Evolutionary conservation across 37 sponge, comb jelly and placozoan genomes (phyloP).

Genomic region (Oopsacas minuta): DNA sequence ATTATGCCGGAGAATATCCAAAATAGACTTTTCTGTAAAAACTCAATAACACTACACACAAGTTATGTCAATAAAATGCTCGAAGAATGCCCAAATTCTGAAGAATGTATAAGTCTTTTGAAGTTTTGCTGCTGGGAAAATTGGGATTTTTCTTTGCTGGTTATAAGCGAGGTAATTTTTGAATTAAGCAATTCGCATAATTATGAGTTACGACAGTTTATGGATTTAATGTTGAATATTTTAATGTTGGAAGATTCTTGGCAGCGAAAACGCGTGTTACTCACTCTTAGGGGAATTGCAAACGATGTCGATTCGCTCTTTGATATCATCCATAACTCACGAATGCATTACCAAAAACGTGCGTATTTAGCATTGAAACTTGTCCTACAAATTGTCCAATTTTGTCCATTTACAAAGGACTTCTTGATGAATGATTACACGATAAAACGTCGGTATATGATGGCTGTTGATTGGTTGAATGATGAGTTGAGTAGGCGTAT

Average conservation of each 20-base stretch:
- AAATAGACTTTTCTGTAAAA: background rate
- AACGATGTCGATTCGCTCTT: conserved; percentile 12
- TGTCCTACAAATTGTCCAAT: background rate
- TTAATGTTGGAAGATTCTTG: conserved; percentile 70
- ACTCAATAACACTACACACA: background rate
- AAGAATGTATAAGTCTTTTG: background rate
- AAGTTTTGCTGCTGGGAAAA: conserved; percentile 75
- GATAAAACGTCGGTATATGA: background rate
- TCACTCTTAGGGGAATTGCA: conserved; percentile 34
- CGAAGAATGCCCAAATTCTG: background rate
- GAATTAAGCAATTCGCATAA: conserved; percentile 28
- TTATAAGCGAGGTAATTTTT: conserved; percentile 43
- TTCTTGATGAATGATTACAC: background rate
- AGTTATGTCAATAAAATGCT: background rate
- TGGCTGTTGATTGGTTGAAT: conserved; percentile 7
- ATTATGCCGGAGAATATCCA: background rate
- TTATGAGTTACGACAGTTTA: conserved; percentile 58
- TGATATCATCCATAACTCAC: conserved; percentile 24
- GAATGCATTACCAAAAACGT: conserved; percentile 23
- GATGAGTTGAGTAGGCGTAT: background rate
- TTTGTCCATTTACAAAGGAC: background rate
- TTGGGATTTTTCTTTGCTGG: conserved; percentile 52
- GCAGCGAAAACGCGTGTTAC: conserved; percentile 42
- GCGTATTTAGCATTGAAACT: conserved; percentile 18
- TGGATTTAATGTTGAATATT: conserved; percentile 63